Evolutionary conservation across 2,888 invertebrate genomes (phyloP).

Genomic region (Parnassius apollo): DNA sequence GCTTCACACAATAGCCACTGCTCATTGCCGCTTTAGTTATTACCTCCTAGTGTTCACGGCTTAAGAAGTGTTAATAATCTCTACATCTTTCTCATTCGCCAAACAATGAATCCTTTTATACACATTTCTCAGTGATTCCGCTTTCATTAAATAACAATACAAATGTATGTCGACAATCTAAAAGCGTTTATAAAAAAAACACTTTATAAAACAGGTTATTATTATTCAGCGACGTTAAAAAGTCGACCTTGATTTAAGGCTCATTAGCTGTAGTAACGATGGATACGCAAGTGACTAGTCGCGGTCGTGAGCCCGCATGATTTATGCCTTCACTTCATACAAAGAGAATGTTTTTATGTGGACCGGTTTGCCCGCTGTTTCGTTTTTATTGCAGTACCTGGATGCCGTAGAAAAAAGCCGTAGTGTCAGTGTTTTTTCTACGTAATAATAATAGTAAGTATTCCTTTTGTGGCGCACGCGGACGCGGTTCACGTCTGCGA

Average conservation of each 20-base stretch:
- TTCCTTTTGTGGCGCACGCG: constrained; percentile 74
- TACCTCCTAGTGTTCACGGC: constrained; percentile 49
- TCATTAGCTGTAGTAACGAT: constrained; percentile 37
- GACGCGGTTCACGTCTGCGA: constrained; percentile 65
- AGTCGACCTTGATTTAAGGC: constrained; percentile 40
- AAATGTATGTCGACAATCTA: neutral
- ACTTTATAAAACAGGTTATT: constrained; percentile 45
- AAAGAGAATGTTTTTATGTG: constrained; percentile 54
- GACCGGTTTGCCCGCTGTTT: constrained; percentile 64
- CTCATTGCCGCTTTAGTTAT: constrained; percentile 66
- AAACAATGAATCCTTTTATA: constrained; percentile 24
- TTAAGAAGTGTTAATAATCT: constrained; percentile 53
- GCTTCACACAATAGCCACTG: constrained; percentile 65
- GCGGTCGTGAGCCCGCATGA: constrained; percentile 72
- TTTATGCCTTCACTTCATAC: constrained; percentile 69
- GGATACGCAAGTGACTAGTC: constrained; percentile 59
- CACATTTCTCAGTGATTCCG: neutral
- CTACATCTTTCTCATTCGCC: constrained; percentile 34
- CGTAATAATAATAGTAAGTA: constrained; percentile 76
- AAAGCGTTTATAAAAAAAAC: constrained; percentile 24
- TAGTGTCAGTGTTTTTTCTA: constrained; percentile 69
- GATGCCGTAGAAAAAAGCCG: constrained; percentile 62
- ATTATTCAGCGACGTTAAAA: constrained; percentile 50
- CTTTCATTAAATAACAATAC: constrained; percentile 6
- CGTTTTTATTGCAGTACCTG: constrained; percentile 72